Percentiles rank a stretch among this genome's conserved stretches.
phyloP scores from a whole-genome alignment of 1,140 invertebrate genomes.

The Caerostris extrusa region DNA sequence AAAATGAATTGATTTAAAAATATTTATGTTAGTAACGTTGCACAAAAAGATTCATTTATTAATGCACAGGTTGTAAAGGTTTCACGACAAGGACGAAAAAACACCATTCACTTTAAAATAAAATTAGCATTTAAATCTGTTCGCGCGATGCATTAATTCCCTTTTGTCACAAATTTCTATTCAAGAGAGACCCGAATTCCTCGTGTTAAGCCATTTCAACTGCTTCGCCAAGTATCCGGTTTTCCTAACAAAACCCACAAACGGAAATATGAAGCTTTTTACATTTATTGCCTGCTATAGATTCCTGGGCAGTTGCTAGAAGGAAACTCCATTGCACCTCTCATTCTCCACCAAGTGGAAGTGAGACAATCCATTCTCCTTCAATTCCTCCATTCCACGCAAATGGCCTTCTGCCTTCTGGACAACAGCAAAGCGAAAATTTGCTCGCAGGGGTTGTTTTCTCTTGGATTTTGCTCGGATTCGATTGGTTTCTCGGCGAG shows the following conservation, averaged over 20 bases:
- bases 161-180: too few relatives aligned
- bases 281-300: constrained; percentile 19
- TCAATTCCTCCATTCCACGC: constrained; percentile 10
- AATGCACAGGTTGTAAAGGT: too few relatives aligned
- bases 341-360: background rate
- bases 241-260: background rate
- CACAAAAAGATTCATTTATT: too few relatives aligned
- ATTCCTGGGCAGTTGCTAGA: background rate
- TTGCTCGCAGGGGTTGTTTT: constrained; percentile 23
- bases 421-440: constrained; percentile 5
- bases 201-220: too few relatives aligned
- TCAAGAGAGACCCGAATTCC: too few relatives aligned
- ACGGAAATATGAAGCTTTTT: constrained; percentile 6
- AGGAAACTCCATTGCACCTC: constrained; percentile 5
- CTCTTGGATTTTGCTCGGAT: background rate
- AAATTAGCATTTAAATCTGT: too few relatives aligned
- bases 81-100: too few relatives aligned
- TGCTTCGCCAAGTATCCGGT: background rate
- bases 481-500: background rate
- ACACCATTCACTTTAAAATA: too few relatives aligned
- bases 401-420: constrained; percentile 14
- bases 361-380: constrained; percentile 6
- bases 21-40: too few relatives aligned
- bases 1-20: too few relatives aligned
- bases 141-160: too few relatives aligned